Percentiles rank a stretch among this genome's conserved stretches.
Evolutionary conservation across 2,797 vertebrate species (phyloP).

Genomic region (Oreochromis mossambicus): DNA sequence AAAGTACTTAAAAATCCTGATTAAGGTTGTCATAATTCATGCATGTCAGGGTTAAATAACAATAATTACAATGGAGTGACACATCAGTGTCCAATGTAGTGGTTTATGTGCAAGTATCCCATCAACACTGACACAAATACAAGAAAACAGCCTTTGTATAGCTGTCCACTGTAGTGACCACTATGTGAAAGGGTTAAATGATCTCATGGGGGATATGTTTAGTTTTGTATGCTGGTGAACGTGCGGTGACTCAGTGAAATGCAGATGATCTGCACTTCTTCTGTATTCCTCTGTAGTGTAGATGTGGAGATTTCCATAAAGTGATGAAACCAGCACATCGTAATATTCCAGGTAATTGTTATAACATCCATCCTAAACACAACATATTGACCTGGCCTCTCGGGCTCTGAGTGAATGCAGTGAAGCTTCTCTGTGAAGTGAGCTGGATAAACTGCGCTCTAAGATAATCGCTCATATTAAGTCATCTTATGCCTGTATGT

Average conservation of each 20-base stretch:
- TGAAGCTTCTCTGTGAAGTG: neutral
- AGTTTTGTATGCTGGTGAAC: neutral
- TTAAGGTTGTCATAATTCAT: neutral
- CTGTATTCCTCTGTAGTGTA: neutral
- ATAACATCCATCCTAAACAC: neutral
- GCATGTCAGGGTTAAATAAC: neutral
- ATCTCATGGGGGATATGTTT: neutral
- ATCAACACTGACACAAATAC: neutral
- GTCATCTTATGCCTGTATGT: neutral
- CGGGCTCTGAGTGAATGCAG: neutral
- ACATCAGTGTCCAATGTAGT: rapidly evolving
- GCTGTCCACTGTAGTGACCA: rapidly evolving
- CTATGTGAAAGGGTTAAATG: neutral
- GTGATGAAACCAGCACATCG: neutral
- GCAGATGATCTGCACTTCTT: neutral
- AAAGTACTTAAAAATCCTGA: neutral
- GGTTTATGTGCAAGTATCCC: neutral
- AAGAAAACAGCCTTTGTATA: neutral
- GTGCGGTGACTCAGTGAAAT: neutral
- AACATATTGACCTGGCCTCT: neutral
- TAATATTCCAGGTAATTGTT: neutral
- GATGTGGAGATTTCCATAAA: neutral
- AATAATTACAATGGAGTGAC: neutral
- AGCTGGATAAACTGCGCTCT: neutral
- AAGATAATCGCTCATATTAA: neutral